Conservation (phyloP, 1,140 invertebrate genomes). For the Heterodera schachtii region DNA sequence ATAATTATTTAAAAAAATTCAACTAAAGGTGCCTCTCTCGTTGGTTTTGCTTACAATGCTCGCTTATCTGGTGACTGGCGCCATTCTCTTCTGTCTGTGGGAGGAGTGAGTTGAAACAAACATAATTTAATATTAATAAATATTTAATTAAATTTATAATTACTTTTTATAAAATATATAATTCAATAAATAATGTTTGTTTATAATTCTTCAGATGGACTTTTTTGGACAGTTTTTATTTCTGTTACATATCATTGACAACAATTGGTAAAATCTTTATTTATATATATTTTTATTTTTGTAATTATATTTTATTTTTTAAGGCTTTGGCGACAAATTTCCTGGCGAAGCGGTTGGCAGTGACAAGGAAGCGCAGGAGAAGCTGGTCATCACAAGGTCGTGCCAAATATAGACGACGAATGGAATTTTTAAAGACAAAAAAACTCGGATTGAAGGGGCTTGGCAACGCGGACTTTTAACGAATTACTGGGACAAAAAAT, state of each 20-base stretch:
- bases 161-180: background rate
- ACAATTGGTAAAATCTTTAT: conserved; percentile 64
- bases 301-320: conserved; percentile 22
- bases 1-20: too few species aligned
- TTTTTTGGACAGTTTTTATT: conserved; percentile 87
- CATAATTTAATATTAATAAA: background rate
- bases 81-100: conserved; percentile 82
- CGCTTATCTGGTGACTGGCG: conserved; percentile 85
- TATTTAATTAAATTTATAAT: background rate
- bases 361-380: conserved; percentile 69
- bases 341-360: conserved; percentile 77
- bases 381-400: conserved; percentile 74
- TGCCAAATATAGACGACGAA: too few species aligned
- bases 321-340: conserved; percentile 90
- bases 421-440: too few species aligned
- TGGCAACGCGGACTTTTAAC: too few species aligned
- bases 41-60: conserved; percentile 85
- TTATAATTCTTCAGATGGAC: conserved; percentile 73
- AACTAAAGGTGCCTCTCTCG: conserved; percentile 74
- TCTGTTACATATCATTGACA: conserved; percentile 82
- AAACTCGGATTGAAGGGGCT: too few species aligned
- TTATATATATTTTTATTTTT: conserved; percentile 27
- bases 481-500: too few species aligned
- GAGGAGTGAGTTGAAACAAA: conserved; percentile 66
- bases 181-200: too few species aligned